Base-by-base conservation (phyloP, 2,888 invertebrate genomes). In the Caenorhabditis uteleia region DNA sequence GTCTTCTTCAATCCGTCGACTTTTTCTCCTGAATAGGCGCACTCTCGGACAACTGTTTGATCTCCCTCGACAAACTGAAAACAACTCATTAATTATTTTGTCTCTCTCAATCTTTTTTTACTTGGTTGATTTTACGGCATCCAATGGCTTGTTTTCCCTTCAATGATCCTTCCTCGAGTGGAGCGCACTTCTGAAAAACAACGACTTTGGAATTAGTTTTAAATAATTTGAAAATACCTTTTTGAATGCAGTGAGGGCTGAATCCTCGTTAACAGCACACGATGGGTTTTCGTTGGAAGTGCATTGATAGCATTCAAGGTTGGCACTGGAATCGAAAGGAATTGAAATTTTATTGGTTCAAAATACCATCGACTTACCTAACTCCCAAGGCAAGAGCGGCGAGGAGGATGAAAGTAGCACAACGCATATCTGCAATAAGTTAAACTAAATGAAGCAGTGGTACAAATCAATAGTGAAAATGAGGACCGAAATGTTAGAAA, bases 61-160 rank as follows among this genome's bases (percentile, higher is more conserved):
- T 71, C 69, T 16, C 74, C 77, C 25, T 69, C 76, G 12, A 80
- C 68, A 47, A 50, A 70, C 75, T 78, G 40, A 42, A 61, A 54
- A 7, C 3, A 16, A 16, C 42, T 38, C 16, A 14, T 16, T 25
- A n/a, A 4, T 36, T 29, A 8, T 34, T 43, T 20, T n/a, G 12
- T 8, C n/a, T n/a, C 3, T 25, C 8, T 8, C 4, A 8, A 27
- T 21, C 7, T 42, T 25, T 27, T 2, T 33, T n/a, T 42, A 76
- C 77, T 70, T 80, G 81, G 14, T 65, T 45, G 42, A 79, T 76
- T 59, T 81, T 81, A 36, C 81, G 69, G 68, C 81, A 81, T 50
- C 77, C 76, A 8, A 68, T 56, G 18, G 80, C 77, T 3, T 60
- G 44, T n/a, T 47, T 51, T 44, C 69, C 70, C 18, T 50, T 57